Evolutionary conservation across 2,797 vertebrate species (phyloP).

Genomic region (Coccyzus lansbergi): DNA sequence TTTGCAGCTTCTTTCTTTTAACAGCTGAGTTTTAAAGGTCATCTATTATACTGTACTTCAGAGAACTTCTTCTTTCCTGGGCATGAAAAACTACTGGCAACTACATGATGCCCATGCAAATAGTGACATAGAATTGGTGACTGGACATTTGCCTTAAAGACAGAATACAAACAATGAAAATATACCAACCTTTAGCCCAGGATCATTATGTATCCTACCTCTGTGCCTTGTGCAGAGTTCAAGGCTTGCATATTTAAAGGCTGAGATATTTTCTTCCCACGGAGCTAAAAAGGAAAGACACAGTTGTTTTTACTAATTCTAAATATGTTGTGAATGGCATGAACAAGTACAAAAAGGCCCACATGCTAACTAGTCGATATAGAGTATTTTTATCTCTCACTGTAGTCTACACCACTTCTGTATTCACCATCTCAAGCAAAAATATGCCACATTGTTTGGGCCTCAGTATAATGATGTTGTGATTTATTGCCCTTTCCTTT

Average conservation of each 20-base stretch:
- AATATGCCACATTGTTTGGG: slow-evolving; percentile 38
- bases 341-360: not conserved
- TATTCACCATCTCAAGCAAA: slow-evolving; percentile 32
- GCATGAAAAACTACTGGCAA: not conserved
- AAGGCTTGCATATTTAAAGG: not conserved
- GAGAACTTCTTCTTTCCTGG: slow-evolving; percentile 48
- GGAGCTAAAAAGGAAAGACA: not conserved
- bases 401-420: not conserved
- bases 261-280: not conserved
- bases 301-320: not conserved
- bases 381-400: not conserved
- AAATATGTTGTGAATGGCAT: not conserved
- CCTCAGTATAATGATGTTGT: slow-evolving; percentile 47
- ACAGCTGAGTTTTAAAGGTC: slow-evolving; percentile 12
- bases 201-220: not conserved
- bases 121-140: not conserved
- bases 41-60: slow-evolving; percentile 6
- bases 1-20: slow-evolving; percentile 32
- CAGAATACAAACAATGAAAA: not conserved
- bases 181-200: slow-evolving; percentile 3
- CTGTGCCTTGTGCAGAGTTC: not conserved
- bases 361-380: not conserved
- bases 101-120: not conserved
- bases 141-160: not conserved
- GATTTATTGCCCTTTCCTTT: slow-evolving; percentile 45